Evolutionary conservation across 2,113 vertebrate species (phyloP).

Genomic region (Dicerorhinus sumatrensis): DNA sequence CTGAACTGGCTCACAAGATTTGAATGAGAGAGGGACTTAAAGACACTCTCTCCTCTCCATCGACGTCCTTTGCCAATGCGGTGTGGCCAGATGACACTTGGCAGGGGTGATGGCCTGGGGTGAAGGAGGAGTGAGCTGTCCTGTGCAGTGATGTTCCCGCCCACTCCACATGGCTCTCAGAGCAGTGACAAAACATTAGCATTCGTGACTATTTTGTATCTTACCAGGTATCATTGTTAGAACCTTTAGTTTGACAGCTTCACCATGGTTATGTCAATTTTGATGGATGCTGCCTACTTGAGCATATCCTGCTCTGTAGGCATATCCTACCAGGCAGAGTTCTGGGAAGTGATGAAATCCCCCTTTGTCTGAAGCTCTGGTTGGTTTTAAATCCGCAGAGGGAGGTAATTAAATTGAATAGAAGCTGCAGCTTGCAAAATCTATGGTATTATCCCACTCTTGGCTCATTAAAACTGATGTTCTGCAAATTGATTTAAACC

Average conservation of each 20-base stretch:
- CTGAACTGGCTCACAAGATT: not conserved
- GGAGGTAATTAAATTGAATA: slow-evolving; percentile 40
- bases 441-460: not conserved
- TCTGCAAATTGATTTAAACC: not conserved
- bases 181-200: not conserved
- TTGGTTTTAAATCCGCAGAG: slow-evolving; percentile 34
- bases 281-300: slow-evolving; percentile 41
- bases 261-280: not conserved
- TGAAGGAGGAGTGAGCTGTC: not conserved
- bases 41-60: fast-evolving
- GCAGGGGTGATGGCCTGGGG: not conserved
- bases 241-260: not conserved
- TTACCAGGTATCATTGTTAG: not conserved
- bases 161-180: fast-evolving
- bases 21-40: not conserved
- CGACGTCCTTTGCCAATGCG: not conserved
- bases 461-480: slow-evolving; percentile 42
- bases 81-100: not conserved
- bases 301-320: not conserved
- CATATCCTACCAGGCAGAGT: not conserved
- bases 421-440: slow-evolving; percentile 52
- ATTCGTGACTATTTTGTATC: not conserved
- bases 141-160: not conserved
- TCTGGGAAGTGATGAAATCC: not conserved
- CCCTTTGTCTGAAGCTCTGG: slow-evolving; percentile 53